Conservation (phyloP, 1,140 invertebrate species). For the Drosophila willistoni region DNA sequence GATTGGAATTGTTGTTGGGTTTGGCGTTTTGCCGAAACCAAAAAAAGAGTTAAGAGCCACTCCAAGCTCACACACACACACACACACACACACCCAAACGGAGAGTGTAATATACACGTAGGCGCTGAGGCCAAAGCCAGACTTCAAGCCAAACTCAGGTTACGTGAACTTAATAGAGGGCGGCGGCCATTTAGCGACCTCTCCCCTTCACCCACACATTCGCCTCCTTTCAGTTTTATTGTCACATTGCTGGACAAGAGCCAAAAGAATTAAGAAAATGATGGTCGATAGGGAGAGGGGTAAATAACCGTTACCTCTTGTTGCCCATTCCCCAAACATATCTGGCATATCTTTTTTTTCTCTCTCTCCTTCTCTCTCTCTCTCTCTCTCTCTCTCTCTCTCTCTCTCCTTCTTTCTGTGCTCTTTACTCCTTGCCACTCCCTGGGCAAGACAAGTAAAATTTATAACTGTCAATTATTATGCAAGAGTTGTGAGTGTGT, state of each 20-base stretch:
- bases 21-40: conserved; percentile 61
- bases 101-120: not conserved
- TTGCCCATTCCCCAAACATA: not conserved
- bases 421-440: conserved; percentile 7
- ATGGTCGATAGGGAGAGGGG: not conserved
- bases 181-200: conserved; percentile 10
- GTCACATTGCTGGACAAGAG: conserved; percentile 44
- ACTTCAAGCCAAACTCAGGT: conserved; percentile 2
- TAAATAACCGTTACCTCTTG: not conserved
- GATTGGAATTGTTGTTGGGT: conserved; percentile 23
- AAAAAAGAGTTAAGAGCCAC: conserved; percentile 15
- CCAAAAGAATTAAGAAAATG: conserved; percentile 61
- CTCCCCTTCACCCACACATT: not conserved
- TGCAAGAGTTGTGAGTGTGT: conserved; percentile 75
- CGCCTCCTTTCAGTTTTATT: not conserved
- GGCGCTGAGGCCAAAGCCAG: conserved; percentile 17
- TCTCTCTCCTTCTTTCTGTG: conserved; percentile 5
- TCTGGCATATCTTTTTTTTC: not conserved
- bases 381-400: not conserved
- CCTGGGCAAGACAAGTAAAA: conserved; percentile 56
- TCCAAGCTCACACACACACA: conserved; percentile 25
- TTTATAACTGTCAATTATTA: conserved; percentile 83
- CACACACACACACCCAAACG: conserved; percentile 11
- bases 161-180: conserved; percentile 13
- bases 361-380: not conserved